phyloP scores from a whole-genome alignment of 2,797 vertebrate species.

The Hephaestus fuliginosus region DNA sequence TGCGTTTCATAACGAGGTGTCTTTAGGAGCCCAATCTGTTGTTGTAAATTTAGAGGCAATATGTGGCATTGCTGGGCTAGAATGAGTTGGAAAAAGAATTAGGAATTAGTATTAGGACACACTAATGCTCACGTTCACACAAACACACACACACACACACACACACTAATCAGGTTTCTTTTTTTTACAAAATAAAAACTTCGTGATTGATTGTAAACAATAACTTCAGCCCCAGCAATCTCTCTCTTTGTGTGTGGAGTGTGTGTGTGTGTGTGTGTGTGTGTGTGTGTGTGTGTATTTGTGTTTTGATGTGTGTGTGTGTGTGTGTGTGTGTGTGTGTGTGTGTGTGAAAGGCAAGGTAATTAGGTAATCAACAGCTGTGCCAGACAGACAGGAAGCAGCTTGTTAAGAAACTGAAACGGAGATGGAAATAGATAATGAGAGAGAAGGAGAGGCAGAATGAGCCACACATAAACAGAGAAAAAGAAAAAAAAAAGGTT shows the following conservation, averaged over 20 bases:
- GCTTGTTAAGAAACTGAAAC: slow-evolving; percentile 79
- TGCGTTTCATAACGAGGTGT: not conserved
- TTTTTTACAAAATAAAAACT: slow-evolving; percentile 50
- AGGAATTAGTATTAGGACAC: not conserved
- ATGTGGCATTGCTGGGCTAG: slow-evolving; percentile 13
- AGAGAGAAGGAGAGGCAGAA: slow-evolving; percentile 60
- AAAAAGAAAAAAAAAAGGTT: slow-evolving; percentile 24
- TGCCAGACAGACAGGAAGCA: slow-evolving; percentile 80
- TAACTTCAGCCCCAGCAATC: slow-evolving; percentile 35
- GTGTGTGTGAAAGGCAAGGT: slow-evolving; percentile 63
- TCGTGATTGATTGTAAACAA: slow-evolving; percentile 63
- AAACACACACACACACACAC: slow-evolving; percentile 6
- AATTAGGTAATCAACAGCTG: slow-evolving; percentile 85
- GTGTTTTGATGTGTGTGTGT: slow-evolving; percentile 14
- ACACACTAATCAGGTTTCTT: slow-evolving; percentile 6
- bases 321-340: slow-evolving; percentile 39
- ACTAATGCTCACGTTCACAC: not conserved
- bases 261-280: slow-evolving; percentile 20
- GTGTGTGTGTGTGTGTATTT: slow-evolving; percentile 5
- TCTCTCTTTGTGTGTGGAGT: slow-evolving; percentile 21
- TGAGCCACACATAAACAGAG: slow-evolving; percentile 48
- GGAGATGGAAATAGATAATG: slow-evolving; percentile 77
- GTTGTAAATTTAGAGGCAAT: slow-evolving; percentile 1
- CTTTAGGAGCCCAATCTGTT: slow-evolving; percentile 1
- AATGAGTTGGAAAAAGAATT: slow-evolving; percentile 13